Evolutionary conservation across 2,113 vertebrate species (phyloP).

Genomic region (Bettongia penicillata): DNA sequence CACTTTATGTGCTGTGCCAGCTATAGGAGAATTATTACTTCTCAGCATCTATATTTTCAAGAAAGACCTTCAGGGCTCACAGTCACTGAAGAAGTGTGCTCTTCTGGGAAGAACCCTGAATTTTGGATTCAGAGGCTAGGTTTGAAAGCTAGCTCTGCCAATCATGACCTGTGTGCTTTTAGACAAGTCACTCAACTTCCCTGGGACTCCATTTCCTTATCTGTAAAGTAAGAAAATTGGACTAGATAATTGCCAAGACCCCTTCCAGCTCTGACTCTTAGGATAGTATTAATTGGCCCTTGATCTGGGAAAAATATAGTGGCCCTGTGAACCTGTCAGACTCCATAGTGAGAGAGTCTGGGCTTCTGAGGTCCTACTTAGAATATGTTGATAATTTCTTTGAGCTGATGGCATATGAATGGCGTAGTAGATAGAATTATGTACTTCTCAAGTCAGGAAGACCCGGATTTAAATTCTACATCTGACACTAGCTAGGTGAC

Average conservation of each 20-base stretch:
- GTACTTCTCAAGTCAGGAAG: background rate
- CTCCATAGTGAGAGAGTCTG: background rate
- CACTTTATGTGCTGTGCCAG: background rate
- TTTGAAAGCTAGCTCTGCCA: background rate
- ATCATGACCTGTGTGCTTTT: background rate
- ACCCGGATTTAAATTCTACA: background rate
- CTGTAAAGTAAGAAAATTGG: background rate
- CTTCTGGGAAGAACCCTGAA: background rate
- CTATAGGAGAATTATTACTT: slow-evolving; percentile 40
- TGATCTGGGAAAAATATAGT: background rate
- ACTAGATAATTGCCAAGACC: background rate
- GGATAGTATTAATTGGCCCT: background rate
- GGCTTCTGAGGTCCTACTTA: background rate
- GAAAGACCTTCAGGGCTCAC: slow-evolving; percentile 5
- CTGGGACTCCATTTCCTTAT: background rate
- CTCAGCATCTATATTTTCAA: background rate
- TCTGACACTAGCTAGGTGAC: background rate
- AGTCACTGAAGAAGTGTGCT: background rate
- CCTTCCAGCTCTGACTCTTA: background rate
- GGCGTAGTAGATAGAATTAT: background rate
- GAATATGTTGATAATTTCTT: background rate
- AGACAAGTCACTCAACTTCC: background rate
- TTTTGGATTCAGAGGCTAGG: background rate
- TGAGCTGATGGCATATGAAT: background rate
- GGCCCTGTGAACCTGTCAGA: background rate